Evolutionary conservation across 2,797 vertebrate genomes (phyloP), one percentile per base, ranked within the genome.

Genomic region (Delichon dasypus): DNA sequence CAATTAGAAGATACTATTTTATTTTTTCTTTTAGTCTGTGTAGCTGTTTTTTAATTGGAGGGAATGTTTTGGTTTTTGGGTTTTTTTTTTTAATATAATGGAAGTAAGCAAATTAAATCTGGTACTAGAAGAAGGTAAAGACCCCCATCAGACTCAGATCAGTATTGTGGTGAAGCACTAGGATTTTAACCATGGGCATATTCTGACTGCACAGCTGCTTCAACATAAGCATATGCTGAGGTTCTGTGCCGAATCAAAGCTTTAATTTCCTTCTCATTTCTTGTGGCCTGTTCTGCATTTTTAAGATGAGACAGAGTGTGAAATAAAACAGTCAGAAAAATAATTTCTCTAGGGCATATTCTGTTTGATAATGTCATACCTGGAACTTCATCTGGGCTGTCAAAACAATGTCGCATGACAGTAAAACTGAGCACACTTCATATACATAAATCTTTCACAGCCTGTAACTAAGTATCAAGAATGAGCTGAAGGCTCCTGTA

Each of bases 291-390:
- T 95, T 95, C 89, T 93, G 89, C 87, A 57, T 95, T 95, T 93
- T 93, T 80, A 94, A 94, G 70, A 68, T 75, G 85, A 96, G 79
- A 89, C 44, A 47, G 93, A 45, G 64, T 79, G 40, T 92, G 85
- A 95, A 96, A 82, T 94, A 96, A 96, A 95, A 96, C 87, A 88
- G 85, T 96, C 45, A 91, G 89, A 77, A 95, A 96, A 94, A 95
- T 95, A 97, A 91, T 95, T 92, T 95, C 92, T 96, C 95, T 94
- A 87, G 93, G 94, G 94, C 82, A 96, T 96, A 95, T 78, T 95
- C 91, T 96, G 91, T 96, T 96, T 96, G 89, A 97, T 96, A 94
- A 93, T 93, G 94, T 95, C 94, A 89, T 96, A 96, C 94, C 95
- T 95, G 94, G 94, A 90, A 93, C 92, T 96, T 96, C 96, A 95